phyloP scores from a whole-genome alignment of 2,113 vertebrate species.

The Pterocles gutturalis region DNA sequence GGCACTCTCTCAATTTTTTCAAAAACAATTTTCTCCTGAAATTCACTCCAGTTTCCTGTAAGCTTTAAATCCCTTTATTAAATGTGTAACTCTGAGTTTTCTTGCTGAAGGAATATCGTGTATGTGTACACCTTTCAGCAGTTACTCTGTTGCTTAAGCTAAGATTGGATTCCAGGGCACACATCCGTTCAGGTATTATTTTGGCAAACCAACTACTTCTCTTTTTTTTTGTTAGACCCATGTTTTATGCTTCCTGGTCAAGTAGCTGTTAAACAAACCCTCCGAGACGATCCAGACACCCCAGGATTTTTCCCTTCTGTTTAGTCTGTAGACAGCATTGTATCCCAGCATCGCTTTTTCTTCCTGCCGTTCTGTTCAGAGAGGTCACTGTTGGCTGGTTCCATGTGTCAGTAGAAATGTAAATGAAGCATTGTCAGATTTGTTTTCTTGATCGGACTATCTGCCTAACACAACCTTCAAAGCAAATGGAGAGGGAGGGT shows the following conservation, averaged over 20 bases:
- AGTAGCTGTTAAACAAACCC: neutral
- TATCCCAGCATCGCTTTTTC: neutral
- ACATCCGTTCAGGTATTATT: neutral
- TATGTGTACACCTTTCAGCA: neutral
- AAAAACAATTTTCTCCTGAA: neutral
- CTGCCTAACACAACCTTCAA: neutral
- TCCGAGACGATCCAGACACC: neutral
- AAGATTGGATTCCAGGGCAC: neutral
- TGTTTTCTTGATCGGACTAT: neutral
- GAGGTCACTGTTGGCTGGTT: constrained; percentile 21
- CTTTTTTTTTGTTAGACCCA: neutral
- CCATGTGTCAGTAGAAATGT: constrained; percentile 11
- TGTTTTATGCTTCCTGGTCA: neutral
- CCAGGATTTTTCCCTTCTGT: neutral
- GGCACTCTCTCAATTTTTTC: accelerated
- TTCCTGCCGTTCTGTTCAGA: neutral
- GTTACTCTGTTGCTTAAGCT: neutral
- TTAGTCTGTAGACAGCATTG: constrained; percentile 17
- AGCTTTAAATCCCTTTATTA: neutral
- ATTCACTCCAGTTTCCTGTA: neutral
- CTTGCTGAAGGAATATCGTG: neutral
- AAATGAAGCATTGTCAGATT: constrained; percentile 58
- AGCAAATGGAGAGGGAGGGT: neutral
- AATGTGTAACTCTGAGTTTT: neutral
- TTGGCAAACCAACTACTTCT: neutral